Evolutionary conservation across 2,797 vertebrate species (phyloP).

Genomic region (Chelidonichthys spinosus): DNA sequence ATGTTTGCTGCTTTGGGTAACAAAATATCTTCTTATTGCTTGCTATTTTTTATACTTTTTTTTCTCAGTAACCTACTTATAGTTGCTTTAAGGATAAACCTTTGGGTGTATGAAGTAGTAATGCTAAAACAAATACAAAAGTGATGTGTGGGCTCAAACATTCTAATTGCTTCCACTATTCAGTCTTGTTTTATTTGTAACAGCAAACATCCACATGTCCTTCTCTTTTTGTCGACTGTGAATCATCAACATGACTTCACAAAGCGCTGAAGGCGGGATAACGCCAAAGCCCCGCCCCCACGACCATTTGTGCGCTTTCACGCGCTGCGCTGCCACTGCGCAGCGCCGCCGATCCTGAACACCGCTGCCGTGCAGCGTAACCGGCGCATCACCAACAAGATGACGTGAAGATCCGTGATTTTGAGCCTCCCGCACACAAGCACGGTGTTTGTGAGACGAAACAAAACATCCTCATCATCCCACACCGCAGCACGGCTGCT

Average conservation of each 20-base stretch:
- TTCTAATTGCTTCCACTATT: not conserved
- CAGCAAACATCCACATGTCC: not conserved
- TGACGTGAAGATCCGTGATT: conserved; percentile 20
- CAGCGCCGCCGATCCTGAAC: conserved; percentile 17
- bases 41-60: not conserved
- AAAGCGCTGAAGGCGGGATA: conserved; percentile 49
- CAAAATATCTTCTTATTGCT: not conserved
- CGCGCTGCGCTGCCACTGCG: conserved; percentile 39
- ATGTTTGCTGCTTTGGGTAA: not conserved
- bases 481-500: accelerated
- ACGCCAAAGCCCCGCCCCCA: conserved; percentile 39
- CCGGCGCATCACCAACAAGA: accelerated
- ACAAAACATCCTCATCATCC: conserved; percentile 5
- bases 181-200: not conserved
- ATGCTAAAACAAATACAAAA: not conserved
- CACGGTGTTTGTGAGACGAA: not conserved
- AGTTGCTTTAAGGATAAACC: not conserved
- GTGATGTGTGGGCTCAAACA: not conserved
- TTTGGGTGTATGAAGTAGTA: not conserved
- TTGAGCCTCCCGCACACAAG: not conserved
- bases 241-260: conserved; percentile 9
- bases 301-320: not conserved
- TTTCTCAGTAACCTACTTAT: not conserved
- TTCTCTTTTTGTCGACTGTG: not conserved
- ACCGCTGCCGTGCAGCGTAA: accelerated